phyloP scores from a whole-genome alignment of 1,140 invertebrate species.

The Brachionus asplanchnoidis region DNA sequence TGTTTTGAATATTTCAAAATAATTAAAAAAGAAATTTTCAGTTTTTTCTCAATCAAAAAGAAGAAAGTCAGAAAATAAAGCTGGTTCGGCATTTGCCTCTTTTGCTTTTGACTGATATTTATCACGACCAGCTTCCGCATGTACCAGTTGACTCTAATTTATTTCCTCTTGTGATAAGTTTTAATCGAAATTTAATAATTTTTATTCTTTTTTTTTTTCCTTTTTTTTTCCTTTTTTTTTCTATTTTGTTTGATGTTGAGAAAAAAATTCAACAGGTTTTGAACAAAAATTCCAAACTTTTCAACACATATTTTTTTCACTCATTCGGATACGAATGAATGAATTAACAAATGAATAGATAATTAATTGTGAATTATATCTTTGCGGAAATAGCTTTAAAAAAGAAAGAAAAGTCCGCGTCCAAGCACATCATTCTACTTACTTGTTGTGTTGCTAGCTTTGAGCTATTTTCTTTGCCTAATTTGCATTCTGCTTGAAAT shows the following conservation, averaged over 20 bases:
- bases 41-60: background rate
- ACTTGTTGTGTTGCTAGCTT: background rate
- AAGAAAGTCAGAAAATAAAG: background rate
- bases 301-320: slow-evolving; percentile 5
- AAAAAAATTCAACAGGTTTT: too few species aligned
- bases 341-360: slow-evolving; percentile 3
- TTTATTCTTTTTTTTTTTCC: background rate
- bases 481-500: slow-evolving; percentile 22
- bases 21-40: slow-evolving; percentile 15
- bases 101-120: background rate
- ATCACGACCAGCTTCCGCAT: background rate
- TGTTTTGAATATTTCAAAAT: slow-evolving; percentile 2
- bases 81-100: background rate
- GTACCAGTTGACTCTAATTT: slow-evolving; percentile 5
- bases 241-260: too few species aligned
- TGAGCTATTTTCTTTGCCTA: slow-evolving; percentile 6
- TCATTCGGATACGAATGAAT: background rate
- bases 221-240: too few species aligned
- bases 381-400: background rate
- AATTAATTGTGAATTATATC: slow-evolving; percentile 27
- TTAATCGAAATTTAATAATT: background rate
- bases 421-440: background rate
- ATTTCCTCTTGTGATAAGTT: slow-evolving; percentile 13
- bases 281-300: background rate
- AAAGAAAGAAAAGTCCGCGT: too few species aligned